A percentile compares a stretch with the other conserved stretches of the same genome.
phyloP scores from a whole-genome alignment of 2,888 invertebrate species.

The Eurois occulta region DNA sequence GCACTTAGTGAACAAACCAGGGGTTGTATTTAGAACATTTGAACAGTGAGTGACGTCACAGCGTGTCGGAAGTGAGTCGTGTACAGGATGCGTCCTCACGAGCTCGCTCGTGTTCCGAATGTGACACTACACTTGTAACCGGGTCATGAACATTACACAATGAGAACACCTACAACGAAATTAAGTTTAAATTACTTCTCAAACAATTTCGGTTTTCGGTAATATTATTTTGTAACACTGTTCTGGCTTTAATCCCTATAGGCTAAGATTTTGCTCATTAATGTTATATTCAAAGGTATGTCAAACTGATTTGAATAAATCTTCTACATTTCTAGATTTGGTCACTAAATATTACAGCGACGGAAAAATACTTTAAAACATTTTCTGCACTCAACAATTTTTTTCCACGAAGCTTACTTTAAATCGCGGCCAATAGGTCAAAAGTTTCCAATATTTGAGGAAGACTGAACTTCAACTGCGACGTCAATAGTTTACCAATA shows the following conservation, averaged over 20 bases:
- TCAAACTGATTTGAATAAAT: background rate
- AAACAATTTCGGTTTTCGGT: background rate
- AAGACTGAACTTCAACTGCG: conserved; percentile 11
- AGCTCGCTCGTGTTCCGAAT: conserved; percentile 35
- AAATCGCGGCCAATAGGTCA: conserved; percentile 28
- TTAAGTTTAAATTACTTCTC: conserved; percentile 19
- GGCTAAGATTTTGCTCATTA: background rate
- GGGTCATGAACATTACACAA: conserved; percentile 39
- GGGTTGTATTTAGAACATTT: conserved; percentile 45
- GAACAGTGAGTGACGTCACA: conserved; percentile 42
- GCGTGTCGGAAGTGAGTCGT: conserved; percentile 52
- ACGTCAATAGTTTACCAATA: conserved; percentile 11
- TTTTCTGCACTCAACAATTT: background rate
- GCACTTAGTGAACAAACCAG: conserved; percentile 50
- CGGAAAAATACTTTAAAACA: background rate
- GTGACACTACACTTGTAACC: conserved; percentile 46
- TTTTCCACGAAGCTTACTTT: background rate
- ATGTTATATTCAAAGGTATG: background rate
- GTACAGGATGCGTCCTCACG: conserved; percentile 50
- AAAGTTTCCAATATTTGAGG: conserved; percentile 34
- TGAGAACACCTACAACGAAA: conserved; percentile 14
- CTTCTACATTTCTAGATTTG: background rate
- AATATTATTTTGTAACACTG: conserved; percentile 3
- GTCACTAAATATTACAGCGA: background rate
- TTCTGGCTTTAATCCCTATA: background rate